These are phyloP conservation scores for Sceloporus tristichus DNA, from an alignment of 2,113 vertebrate genomes.

Conservation along the genomic window DNA sequence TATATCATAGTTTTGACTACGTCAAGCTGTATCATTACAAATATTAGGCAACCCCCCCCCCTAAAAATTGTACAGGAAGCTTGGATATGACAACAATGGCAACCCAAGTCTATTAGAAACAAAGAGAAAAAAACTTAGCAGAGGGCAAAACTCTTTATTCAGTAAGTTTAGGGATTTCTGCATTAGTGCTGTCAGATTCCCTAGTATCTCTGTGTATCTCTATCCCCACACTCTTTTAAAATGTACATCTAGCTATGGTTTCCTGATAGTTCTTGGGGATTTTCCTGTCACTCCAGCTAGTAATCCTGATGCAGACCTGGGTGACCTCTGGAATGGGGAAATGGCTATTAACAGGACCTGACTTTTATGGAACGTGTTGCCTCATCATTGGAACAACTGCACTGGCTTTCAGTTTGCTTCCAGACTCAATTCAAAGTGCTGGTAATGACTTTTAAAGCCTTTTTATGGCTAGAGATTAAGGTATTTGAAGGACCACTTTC, in stretches of 20 bases:
- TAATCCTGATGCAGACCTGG: neutral
- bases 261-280: no score
- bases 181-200: neutral
- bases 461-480: neutral
- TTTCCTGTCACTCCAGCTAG: neutral
- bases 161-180: neutral
- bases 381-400: neutral
- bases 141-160: neutral
- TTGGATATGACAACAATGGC: neutral
- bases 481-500: neutral
- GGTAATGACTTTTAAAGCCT: neutral
- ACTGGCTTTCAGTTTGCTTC: neutral
- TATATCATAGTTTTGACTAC: neutral
- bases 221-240: neutral
- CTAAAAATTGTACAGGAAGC: neutral
- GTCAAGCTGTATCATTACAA: neutral
- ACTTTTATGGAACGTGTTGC: neutral
- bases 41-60: neutral
- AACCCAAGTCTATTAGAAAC: neutral
- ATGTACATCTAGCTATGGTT: neutral
- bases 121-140: neutral
- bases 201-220: neutral
- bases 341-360: neutral
- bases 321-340: neutral
- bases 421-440: neutral